These are phyloP conservation scores for Vanessa cardui DNA, from an alignment of 2,888 invertebrate genomes.

Conservation along the genomic window DNA sequence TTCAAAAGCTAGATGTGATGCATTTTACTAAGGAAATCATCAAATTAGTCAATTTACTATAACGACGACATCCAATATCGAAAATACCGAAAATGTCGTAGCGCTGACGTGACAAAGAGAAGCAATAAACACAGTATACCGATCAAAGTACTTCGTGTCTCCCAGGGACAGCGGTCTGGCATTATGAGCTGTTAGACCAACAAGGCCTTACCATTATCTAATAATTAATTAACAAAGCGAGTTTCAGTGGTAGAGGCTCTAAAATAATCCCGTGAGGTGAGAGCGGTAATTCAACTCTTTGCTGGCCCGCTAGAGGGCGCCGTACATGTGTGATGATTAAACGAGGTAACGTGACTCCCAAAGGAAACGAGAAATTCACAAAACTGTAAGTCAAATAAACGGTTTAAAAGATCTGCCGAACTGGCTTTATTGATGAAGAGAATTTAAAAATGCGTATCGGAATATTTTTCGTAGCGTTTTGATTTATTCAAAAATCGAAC, in stretches of 20 bases:
- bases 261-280: conserved; percentile 43
- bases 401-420: conserved; percentile 29
- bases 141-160: neutral
- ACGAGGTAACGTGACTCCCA: conserved; percentile 44
- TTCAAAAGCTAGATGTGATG: too few relatives aligned
- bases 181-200: too few relatives aligned
- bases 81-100: too few relatives aligned
- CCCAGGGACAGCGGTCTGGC: too few relatives aligned
- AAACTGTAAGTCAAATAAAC: conserved; percentile 39
- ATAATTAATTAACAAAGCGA: conserved; percentile 26
- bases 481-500: too few relatives aligned
- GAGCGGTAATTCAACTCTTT: conserved; percentile 47
- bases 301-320: conserved; percentile 39
- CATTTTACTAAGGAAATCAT: too few relatives aligned
- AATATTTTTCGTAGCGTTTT: conserved; percentile 2
- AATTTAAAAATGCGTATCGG: neutral
- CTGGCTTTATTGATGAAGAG: conserved; percentile 11
- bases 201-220: neutral
- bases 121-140: too few relatives aligned
- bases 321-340: conserved; percentile 50
- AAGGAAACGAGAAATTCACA: conserved; percentile 40
- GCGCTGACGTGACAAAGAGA: too few relatives aligned
- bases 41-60: too few relatives aligned
- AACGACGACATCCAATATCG: too few relatives aligned
- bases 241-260: conserved; percentile 32